Evolutionary conservation across 1,140 invertebrate genomes (phyloP).

Genomic region (Hycleus phaleratus): DNA sequence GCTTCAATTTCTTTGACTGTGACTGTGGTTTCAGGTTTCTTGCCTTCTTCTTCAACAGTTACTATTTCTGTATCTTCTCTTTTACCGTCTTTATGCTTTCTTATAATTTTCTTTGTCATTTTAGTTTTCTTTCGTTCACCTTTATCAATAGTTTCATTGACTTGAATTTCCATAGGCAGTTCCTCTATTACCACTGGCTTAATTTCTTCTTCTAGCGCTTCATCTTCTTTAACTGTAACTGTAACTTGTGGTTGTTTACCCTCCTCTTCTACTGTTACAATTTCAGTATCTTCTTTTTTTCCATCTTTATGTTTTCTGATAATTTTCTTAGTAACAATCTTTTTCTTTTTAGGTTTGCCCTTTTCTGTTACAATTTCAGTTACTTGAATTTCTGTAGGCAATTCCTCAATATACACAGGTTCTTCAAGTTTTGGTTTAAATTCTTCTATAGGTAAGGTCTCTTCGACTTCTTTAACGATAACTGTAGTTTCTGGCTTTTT

Average conservation of each 20-base stretch:
- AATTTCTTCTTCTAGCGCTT: conserved; percentile 20
- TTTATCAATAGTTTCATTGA: conserved; percentile 6
- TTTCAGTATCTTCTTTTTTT: conserved; percentile 41
- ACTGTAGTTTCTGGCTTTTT: conserved; percentile 35
- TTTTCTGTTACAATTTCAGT: no score
- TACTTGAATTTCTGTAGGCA: conserved; percentile 2
- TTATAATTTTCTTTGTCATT: conserved; percentile 3
- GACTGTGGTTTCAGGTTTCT: conserved; percentile 35
- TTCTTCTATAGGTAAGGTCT: conserved; percentile 36
- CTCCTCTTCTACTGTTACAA: conserved; percentile 44
- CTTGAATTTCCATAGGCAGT: conserved; percentile 4
- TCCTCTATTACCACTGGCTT: conserved; percentile 22
- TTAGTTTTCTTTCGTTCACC: conserved; percentile 7
- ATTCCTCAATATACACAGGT: conserved; percentile 17
- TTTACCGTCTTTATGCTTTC: conserved; percentile 35
- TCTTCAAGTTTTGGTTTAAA: conserved; percentile 3
- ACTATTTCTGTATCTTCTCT: conserved; percentile 38
- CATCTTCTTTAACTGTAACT: conserved; percentile 37
- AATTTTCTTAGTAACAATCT: conserved; percentile 36
- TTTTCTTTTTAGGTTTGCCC: conserved; percentile 15
- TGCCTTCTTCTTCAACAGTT: conserved; percentile 37
- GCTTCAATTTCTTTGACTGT: conserved; percentile 21
- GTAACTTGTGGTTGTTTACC: conserved; percentile 37
- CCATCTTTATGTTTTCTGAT: conserved; percentile 32
- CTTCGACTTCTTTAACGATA: conserved; percentile 31